phyloP scores from a whole-genome alignment of 92 coral and sea anemone genomes.

The Phymanthus crucifer region DNA sequence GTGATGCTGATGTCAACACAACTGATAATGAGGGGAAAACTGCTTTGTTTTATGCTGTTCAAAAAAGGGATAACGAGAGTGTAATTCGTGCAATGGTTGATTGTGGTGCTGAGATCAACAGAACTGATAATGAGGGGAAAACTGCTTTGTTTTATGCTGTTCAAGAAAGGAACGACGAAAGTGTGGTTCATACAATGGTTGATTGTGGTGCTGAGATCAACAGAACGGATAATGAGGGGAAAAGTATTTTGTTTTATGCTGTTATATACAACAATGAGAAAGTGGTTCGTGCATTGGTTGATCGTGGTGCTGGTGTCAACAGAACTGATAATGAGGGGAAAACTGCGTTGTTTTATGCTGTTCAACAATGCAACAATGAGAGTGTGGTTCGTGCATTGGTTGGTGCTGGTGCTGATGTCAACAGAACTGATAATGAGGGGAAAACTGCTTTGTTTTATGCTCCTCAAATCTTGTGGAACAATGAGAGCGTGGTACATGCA shows the following conservation, averaged over 20 bases:
- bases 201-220: not conserved
- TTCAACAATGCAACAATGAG: not conserved
- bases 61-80: too few relatives aligned
- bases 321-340: not conserved
- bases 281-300: not conserved
- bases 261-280: not conserved
- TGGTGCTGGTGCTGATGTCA: constrained; percentile 7
- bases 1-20: too few relatives aligned
- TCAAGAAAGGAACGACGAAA: not conserved
- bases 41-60: too few relatives aligned
- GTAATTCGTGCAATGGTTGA: not conserved
- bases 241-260: not conserved
- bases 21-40: too few relatives aligned
- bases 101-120: not conserved
- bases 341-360: not conserved
- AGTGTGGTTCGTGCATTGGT: not conserved
- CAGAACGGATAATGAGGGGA: not conserved
- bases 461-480: not conserved
- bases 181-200: not conserved
- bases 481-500: not conserved
- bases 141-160: not conserved
- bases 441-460: not conserved
- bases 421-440: not conserved
- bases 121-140: not conserved
- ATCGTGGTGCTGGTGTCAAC: not conserved